Evolutionary conservation across 2,888 invertebrate species (phyloP), one percentile per base, ranked within the genome.

Genomic region (Microdon myrmicae): DNA sequence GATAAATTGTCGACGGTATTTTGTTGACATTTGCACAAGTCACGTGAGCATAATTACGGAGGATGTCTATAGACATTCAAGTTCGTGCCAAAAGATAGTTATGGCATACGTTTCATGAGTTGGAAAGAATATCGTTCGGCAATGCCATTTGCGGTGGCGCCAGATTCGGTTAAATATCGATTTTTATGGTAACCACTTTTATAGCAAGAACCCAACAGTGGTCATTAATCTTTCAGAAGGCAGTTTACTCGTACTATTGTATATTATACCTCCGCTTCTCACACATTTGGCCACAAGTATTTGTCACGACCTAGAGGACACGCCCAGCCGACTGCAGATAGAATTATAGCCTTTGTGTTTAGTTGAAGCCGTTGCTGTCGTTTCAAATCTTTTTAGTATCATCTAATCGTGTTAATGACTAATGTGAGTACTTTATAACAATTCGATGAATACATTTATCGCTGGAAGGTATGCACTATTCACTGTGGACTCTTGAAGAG

Each of bases 81-180:
- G 28, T 54, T 55, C 55, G 55, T 55, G 55, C 14, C 34, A n/a
- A 23, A 34, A 47, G 61, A 56, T 56, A 64, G 51, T 64, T 56
- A 41, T 51, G 56, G 61, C 56, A 56, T 51, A 64, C 56, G 56
- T 64, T 64, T 49, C 51, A 56, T 56, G 56, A 56, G 48, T 49
- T 44, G 48, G 35, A 20, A 9, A 53, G 39, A 45, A 45, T 39
- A 41, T 41, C 41, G 31, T 45, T 61, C 56, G 39, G 49, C 61
- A 41, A 51, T 56, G 56, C 61, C 56, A 64, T 64, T 64, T 64
- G 56, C 45, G 45, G 43, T 56, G 61, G 61, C 61, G 61, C 61
- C 61, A 64, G 51, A 35, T 56, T 64, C 61, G 56, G 61, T 64
- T 64, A 64, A 64, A 56, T 64, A 56, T 64, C 56, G 56, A 64